Evolutionary conservation across 2,113 vertebrate species (phyloP).

Genomic region (Microcebus murinus): DNA sequence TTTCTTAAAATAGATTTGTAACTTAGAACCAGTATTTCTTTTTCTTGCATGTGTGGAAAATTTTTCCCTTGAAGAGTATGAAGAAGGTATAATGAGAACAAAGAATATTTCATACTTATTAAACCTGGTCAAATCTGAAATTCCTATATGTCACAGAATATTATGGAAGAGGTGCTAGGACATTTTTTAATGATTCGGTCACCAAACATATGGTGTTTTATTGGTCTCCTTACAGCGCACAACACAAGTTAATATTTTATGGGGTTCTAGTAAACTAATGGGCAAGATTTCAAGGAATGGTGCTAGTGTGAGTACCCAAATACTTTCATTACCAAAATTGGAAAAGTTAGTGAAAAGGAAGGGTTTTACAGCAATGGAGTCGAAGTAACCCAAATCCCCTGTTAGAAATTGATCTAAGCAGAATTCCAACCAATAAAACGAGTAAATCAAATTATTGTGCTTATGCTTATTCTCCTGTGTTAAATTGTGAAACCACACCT

Average conservation of each 20-base stretch:
- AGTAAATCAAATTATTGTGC: constrained; percentile 23
- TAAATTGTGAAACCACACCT: constrained; percentile 18
- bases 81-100: not conserved
- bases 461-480: not conserved
- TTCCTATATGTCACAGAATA: constrained; percentile 22
- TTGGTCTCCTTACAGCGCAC: constrained; percentile 62
- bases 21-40: not conserved
- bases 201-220: constrained; percentile 70
- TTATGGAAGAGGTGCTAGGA: constrained; percentile 48
- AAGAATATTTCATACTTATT: constrained; percentile 30
- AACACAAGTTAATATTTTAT: constrained; percentile 76
- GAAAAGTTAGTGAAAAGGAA: constrained; percentile 36
- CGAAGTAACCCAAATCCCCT: not conserved
- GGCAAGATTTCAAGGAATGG: constrained; percentile 66
- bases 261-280: constrained; percentile 58
- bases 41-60: not conserved
- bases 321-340: constrained; percentile 31
- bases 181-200: constrained; percentile 68
- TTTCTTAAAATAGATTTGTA: not conserved
- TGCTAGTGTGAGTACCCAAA: constrained; percentile 54
- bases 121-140: constrained; percentile 35
- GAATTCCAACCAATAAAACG: constrained; percentile 59
- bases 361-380: not conserved
- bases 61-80: not conserved
- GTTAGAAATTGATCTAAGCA: constrained; percentile 44